phyloP scores from a whole-genome alignment of 1,140 invertebrate genomes.

The Drosophila cardini region DNA sequence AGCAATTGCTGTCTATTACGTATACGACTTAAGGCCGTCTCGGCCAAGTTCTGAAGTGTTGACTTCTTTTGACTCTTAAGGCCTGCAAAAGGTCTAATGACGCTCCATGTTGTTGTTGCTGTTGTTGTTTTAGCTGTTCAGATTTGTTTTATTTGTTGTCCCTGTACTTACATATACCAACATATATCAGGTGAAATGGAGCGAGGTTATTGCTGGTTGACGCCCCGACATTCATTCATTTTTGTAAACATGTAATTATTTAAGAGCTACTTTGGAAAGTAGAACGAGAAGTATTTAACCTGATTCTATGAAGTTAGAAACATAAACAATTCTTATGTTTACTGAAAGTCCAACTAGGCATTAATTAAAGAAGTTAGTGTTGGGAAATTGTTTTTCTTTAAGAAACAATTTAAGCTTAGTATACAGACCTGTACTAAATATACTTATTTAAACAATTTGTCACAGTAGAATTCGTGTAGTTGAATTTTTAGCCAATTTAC shows the following conservation, averaged over 20 bases:
- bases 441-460: not conserved
- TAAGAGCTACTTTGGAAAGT: constrained; percentile 49
- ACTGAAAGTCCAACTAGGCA: not conserved
- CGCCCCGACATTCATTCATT: constrained; percentile 43
- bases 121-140: not conserved
- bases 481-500: not conserved
- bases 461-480: too few species aligned
- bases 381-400: not conserved
- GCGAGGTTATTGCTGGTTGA: constrained; percentile 34
- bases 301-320: not conserved
- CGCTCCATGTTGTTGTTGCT: not conserved
- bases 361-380: not conserved
- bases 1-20: constrained; percentile 65
- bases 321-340: not conserved
- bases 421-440: too few species aligned
- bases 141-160: not conserved
- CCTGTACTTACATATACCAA: not conserved
- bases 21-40: constrained; percentile 11
- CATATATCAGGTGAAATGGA: constrained; percentile 19
- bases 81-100: constrained; percentile 4
- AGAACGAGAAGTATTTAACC: constrained; percentile 31
- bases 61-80: constrained; percentile 1
- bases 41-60: not conserved
- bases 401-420: too few species aligned
- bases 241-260: constrained; percentile 72